phyloP scores from a whole-genome alignment of 2,888 invertebrate genomes.

The Alloscopus bannaensis region DNA sequence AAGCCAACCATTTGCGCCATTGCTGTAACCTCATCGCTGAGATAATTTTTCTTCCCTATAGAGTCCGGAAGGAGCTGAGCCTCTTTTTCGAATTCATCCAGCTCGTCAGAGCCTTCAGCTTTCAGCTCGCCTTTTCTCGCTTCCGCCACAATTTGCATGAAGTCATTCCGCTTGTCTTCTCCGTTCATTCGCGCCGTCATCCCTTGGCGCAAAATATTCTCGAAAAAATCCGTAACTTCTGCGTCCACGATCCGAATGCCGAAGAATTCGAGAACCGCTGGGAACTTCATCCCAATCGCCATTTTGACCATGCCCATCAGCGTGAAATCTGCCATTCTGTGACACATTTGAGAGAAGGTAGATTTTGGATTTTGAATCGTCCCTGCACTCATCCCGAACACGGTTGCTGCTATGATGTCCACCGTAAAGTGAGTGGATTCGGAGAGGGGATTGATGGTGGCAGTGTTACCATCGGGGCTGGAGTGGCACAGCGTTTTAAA shows the following conservation, averaged over 20 bases:
- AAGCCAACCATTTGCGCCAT: constrained; percentile 58
- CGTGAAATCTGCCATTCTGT: constrained; percentile 62
- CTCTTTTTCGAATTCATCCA: constrained; percentile 64
- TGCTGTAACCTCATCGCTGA: constrained; percentile 22
- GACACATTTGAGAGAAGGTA: constrained; percentile 74
- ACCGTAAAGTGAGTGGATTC: background rate
- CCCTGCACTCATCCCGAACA: constrained; percentile 76
- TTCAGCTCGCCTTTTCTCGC: constrained; percentile 51
- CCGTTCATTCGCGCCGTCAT: constrained; percentile 43
- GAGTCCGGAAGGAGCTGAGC: constrained; percentile 22
- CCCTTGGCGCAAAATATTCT: constrained; percentile 3
- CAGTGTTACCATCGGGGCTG: background rate
- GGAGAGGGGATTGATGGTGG: background rate
- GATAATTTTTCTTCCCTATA: background rate
- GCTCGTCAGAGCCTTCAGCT: constrained; percentile 40
- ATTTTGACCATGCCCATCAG: background rate
- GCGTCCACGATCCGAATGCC: background rate
- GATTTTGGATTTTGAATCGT: constrained; percentile 74
- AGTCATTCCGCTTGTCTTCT: constrained; percentile 48
- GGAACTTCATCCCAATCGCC: constrained; percentile 6
- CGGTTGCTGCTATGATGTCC: constrained; percentile 74
- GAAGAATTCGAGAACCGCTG: background rate
- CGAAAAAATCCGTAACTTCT: constrained; percentile 14
- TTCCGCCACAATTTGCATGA: constrained; percentile 62
- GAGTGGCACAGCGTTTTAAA: too few species aligned